phyloP scores from a whole-genome alignment of 92 coral and sea anemone genomes.

The Palythoa caribaeorum region DNA sequence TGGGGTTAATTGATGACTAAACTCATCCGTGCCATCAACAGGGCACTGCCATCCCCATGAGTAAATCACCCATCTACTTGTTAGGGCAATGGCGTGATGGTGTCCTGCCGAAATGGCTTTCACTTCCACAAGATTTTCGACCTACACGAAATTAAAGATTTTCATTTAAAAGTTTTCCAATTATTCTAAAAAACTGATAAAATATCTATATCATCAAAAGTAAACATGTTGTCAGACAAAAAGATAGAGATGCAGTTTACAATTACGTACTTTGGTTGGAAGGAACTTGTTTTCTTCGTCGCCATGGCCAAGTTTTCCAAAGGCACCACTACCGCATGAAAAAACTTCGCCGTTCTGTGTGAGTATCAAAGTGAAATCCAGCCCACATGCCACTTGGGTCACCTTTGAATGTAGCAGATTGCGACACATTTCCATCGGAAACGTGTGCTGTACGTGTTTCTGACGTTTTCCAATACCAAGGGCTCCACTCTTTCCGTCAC shows the following conservation, averaged over 20 bases:
- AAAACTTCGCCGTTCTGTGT: too few species aligned
- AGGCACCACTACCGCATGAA: too few species aligned
- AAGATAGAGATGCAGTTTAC: too few species aligned
- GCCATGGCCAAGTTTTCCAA: too few species aligned
- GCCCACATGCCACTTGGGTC: too few species aligned
- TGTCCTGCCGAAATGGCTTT: conserved; percentile 66
- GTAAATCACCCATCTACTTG: conserved; percentile 52
- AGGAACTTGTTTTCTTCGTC: too few species aligned
- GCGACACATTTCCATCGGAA: background rate
- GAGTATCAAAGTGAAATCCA: too few species aligned
- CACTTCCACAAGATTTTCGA: conserved; percentile 52
- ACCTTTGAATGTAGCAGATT: conserved; percentile 8
- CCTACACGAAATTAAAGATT: conserved; percentile 22
- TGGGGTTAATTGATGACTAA: conserved; percentile 40
- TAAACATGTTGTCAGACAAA: too few species aligned
- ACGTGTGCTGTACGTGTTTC: background rate
- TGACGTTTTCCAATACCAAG: conserved; percentile 60
- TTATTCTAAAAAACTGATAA: too few species aligned
- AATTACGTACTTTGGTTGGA: too few species aligned
- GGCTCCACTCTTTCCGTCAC: conserved; percentile 54
- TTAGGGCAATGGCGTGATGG: conserved; percentile 69
- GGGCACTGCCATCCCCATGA: conserved; percentile 70
- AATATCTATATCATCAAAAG: too few species aligned
- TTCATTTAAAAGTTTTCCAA: background rate
- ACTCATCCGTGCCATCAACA: conserved; percentile 1